Conservation (phyloP, 2,113 vertebrate species). For the Vimba vimba region DNA sequence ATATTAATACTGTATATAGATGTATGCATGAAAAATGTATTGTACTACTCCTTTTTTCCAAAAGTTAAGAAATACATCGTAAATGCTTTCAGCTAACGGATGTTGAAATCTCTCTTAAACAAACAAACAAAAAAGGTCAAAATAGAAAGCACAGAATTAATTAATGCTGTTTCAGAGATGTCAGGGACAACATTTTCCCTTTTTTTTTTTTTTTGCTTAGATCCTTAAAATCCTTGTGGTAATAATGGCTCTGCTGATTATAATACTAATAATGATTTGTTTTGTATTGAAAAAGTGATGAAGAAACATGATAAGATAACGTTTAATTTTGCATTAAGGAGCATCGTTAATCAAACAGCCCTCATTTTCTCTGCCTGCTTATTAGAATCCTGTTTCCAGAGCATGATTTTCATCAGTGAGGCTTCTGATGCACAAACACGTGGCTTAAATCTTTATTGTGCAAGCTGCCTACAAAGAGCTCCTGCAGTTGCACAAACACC, state of each 20-base stretch:
- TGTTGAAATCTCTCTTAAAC: too few relatives aligned
- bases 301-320: not conserved
- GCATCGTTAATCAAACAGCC: not conserved
- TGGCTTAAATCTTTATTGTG: constrained; percentile 4
- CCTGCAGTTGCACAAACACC: constrained; percentile 9
- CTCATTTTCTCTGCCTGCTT: not conserved
- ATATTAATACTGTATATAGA: too few relatives aligned
- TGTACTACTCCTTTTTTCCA: not conserved
- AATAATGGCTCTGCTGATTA: constrained; percentile 12
- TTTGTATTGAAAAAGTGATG: not conserved
- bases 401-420: not conserved
- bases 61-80: too few relatives aligned
- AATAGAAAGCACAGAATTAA: not conserved
- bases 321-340: not conserved
- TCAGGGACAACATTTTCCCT: not conserved
- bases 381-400: not conserved
- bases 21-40: too few relatives aligned
- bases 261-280: constrained; percentile 5
- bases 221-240: not conserved
- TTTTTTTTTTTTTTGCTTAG: not conserved
- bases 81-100: too few relatives aligned
- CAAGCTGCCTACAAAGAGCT: constrained; percentile 15
- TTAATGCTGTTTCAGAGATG: not conserved
- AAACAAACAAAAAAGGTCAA: not conserved
- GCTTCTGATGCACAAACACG: not conserved